phyloP scores from a whole-genome alignment of 2,888 invertebrate genomes.

The Brachypterus glaber region DNA sequence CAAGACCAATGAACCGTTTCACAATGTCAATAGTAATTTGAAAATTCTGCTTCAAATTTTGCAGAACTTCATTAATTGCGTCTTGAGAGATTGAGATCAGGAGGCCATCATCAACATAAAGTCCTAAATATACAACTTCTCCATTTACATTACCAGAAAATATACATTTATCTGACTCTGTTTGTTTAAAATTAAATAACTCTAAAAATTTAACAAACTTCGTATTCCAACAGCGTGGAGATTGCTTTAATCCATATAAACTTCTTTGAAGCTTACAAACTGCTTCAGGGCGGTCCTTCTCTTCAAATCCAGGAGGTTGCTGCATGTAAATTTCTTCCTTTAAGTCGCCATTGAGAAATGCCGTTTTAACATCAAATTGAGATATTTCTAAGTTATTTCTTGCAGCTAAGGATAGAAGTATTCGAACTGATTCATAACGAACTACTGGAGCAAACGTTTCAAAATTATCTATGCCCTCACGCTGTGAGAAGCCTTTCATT shows the following conservation, averaged over 20 bases:
- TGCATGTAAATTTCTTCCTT: conserved; percentile 1
- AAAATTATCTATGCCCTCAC: background rate
- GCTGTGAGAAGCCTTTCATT: background rate
- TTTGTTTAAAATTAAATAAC: too few species aligned
- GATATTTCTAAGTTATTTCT: background rate
- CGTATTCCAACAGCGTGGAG: background rate
- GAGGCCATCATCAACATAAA: too few species aligned
- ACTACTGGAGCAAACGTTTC: conserved; percentile 2
- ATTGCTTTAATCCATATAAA: background rate
- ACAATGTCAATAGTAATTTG: too few species aligned
- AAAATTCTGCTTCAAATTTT: too few species aligned
- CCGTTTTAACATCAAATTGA: background rate
- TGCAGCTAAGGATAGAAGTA: background rate
- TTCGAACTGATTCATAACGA: background rate
- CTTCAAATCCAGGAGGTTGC: background rate
- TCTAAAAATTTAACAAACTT: too few species aligned
- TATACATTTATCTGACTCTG: too few species aligned
- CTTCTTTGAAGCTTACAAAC: background rate
- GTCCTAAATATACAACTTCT: too few species aligned
- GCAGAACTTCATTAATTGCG: too few species aligned
- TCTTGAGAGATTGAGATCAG: too few species aligned
- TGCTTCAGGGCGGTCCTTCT: too few species aligned
- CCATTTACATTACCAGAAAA: too few species aligned
- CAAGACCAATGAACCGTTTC: too few species aligned
- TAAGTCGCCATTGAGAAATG: background rate